Evolutionary conservation across 2,797 vertebrate species (phyloP).

Genomic region (Epinephelus malabaricus): DNA sequence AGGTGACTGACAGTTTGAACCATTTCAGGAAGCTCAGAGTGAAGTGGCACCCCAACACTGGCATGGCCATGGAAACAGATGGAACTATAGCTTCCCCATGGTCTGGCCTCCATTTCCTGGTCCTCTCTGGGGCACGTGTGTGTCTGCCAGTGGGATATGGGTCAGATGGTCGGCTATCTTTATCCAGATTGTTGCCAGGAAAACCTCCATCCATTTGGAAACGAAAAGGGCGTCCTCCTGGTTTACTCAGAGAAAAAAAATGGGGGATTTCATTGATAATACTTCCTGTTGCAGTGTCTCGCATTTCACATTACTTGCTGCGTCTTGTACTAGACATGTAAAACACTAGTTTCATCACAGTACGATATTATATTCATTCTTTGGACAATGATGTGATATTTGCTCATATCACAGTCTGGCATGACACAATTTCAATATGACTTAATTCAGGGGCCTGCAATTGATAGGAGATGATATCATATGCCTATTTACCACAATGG

Average conservation of each 20-base stretch:
- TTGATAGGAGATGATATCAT: too few species aligned
- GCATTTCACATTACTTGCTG: neutral
- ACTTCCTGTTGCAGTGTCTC: neutral
- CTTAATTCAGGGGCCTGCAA: too few species aligned
- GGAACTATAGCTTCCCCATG: conserved; percentile 79
- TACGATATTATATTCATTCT: too few species aligned
- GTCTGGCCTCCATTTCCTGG: conserved; percentile 83
- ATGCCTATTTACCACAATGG: too few species aligned
- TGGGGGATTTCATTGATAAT: conserved; percentile 60
- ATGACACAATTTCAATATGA: too few species aligned
- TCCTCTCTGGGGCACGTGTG: conserved; percentile 78
- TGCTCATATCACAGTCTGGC: too few species aligned
- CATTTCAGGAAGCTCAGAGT: conserved; percentile 67
- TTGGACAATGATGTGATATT: too few species aligned
- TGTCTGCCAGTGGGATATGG: conserved; percentile 83
- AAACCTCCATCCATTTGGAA: conserved; percentile 72
- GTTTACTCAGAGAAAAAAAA: conserved; percentile 23
- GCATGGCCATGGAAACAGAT: conserved; percentile 80
- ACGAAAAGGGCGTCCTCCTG: conserved; percentile 61
- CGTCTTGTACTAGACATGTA: neutral
- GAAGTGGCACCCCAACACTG: conserved; percentile 65
- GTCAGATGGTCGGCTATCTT: conserved; percentile 85
- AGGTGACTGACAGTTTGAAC: conserved; percentile 72
- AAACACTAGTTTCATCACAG: too few species aligned
- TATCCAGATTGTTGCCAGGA: conserved; percentile 71